Evolutionary conservation across 2,888 invertebrate genomes (phyloP), one percentile per base, ranked within the genome.

Genomic region (Cynaeus angustus): DNA sequence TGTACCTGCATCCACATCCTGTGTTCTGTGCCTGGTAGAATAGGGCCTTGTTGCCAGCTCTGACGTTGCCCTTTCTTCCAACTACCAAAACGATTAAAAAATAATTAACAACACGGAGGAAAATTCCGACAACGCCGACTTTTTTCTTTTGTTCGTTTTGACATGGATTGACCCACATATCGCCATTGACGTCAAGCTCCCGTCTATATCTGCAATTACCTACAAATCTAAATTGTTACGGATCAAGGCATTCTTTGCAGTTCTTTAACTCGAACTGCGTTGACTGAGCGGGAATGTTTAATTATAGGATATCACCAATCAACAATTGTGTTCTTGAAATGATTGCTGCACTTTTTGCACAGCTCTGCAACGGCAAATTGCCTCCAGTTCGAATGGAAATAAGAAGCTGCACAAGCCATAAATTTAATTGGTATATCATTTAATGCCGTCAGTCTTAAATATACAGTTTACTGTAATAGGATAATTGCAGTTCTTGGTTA

Each of bases 1-100:
- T 83, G 81, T 83, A 83, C 84, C 83, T 84, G 83, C 82, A 83
- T 81, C 79, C 74, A 82, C 82, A 83, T 84, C 84, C 83, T 83
- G 83, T 81, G 80, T 55, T 66, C 52, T 50, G 55, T 67, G 8
- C 21, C 10, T 38, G 21, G 69, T 59, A 70, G 70, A 70, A 69
- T 68, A 72, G 70, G 62, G 52, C 64, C 53, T 43, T 64, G 64
- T 64, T 53, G 64, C 52, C 52, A 37, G 64, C 41, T 38, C 50
- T 21, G 50, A 21, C 64, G 43, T 46, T 64, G 59, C 50, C 62
- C 50, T 62, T 62, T 50, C 62, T 62, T 50, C 28, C 38, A 59
- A 37, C 59, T 30, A 43, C 53, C 13, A 10, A 28, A 12, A 12
- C 62, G 62, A 62, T 64, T 64, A 53, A 64, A 64, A 64, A 64